Evolutionary conservation across 2,888 invertebrate species (phyloP), one percentile per base, ranked within the genome.

Genomic region (Ophonus ardosiacus): DNA sequence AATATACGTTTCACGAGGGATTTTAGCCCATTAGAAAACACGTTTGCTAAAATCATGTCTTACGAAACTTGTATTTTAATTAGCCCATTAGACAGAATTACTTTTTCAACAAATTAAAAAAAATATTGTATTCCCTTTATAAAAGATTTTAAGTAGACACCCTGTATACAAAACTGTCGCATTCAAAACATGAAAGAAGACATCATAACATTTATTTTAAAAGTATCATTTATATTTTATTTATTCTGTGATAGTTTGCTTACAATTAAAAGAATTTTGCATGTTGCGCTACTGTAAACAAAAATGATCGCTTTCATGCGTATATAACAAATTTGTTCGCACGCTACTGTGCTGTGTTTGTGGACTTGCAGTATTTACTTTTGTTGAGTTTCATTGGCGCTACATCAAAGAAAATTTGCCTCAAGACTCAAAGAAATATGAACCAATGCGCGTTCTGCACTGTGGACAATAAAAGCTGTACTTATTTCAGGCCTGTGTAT

Each of bases 331-430:
- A n/a, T 24, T 65, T 65, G 31, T 65, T 65, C 65, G 65, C 65
- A 65, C 65, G 24, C 31, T 61, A 18, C 61, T 18, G 61, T 18
- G 21, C 21, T 18, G 24, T 31, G 31, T 7, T 24, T 15, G 65
- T 24, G 61, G 65, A 65, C 31, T 65, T 65, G 65, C 31, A 65
- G 65, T 65, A 65, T 65, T 65, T 65, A 24, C 65, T 65, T 65
- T 65, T 31, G 10, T 17, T 63, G 65, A 65, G 65, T 65, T 65
- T 65, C 65, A 31, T 31, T 65, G 65, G n/a, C 65, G 65, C 38
- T 5, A 31, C 65, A 65, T 65, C 65, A 65, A 31, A 65, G 65
- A 61, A 65, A 65, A 65, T 65, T 24, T 24, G 65, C 31, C 65
- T 38, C n/a, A 21, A 31, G 31, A 38, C 21, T 24, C 24, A 18